Evolutionary conservation across 1,140 invertebrate species (phyloP), one percentile per base, ranked within the genome.

Genomic region (Ceratosolen solmsi): DNA sequence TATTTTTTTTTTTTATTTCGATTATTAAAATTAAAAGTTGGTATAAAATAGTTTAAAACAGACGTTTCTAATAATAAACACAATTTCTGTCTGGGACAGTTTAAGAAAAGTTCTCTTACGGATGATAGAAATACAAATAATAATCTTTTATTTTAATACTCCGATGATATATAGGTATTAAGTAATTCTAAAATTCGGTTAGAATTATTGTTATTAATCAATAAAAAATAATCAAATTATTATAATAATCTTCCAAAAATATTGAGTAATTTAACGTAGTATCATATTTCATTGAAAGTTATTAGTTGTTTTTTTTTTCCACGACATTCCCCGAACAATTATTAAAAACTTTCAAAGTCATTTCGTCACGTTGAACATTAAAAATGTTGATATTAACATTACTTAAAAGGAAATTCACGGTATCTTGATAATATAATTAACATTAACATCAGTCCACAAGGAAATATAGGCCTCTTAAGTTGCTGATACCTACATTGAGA

Each of bases 1-100:
- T n/a, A n/a, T n/a, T n/a, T n/a, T n/a, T n/a, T n/a, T n/a, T n/a
- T n/a, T n/a, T n/a, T n/a, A n/a, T 68, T 68, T 38, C 1, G 2
- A 9, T 68, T 38, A 68, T 68, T 68, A 68, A 38, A 38, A 68
- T n/a, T 68, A 68, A 68, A n/a, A 38, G 20, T 68, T 33, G 15
- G 2, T 63, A 8, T 7, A 68, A 68, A 17, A 5, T 68, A 3
- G n/a, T n/a, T 68, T 25, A 27, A 36, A 17, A 20, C 33, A 11
- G 15, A 36, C 2, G 27, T 30, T 25, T 60, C 25, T 25, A 60
- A 27, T 60, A 60, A 27, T 15, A 63, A 63, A 63, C 33, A 63
- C 33, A 33, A 63, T 63, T 63, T 63, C 13, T 17, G 3, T 33
- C 15, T 20, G 60, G 17, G 33, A 20, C 17, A 0, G 3, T 25